Evolutionary conservation across 2,113 vertebrate species (phyloP).

Genomic region (Scortum barcoo): DNA sequence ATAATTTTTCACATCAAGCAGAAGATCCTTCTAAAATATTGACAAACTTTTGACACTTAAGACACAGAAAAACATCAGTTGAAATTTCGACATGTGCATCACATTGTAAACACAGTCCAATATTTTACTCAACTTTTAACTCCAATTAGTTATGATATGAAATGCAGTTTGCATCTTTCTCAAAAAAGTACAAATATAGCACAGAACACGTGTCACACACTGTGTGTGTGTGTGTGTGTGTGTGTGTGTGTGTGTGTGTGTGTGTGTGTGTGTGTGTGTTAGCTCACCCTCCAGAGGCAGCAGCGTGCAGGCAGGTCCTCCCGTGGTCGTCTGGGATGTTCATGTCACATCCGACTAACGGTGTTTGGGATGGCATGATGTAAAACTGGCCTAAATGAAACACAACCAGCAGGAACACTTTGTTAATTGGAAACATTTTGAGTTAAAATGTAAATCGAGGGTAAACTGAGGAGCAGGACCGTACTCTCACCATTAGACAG

Average conservation of each 20-base stretch:
- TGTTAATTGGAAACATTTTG: not conserved
- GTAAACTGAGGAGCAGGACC: not conserved
- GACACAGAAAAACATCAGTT: not conserved
- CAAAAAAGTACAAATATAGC: not conserved
- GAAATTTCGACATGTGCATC: not conserved
- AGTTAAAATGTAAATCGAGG: not conserved
- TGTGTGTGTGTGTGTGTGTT: not conserved
- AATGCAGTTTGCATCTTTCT: too few species aligned
- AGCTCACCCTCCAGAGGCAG: constrained; percentile 93
- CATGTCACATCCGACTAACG: constrained; percentile 91
- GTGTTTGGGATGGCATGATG: constrained; percentile 88
- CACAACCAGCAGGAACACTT: not conserved
- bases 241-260: not conserved
- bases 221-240: not conserved
- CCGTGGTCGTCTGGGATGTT: constrained; percentile 92
- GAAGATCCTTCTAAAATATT: not conserved
- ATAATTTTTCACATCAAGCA: not conserved
- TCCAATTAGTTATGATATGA: too few species aligned
- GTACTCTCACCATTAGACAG: constrained; percentile 90
- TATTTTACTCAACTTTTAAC: too few species aligned
- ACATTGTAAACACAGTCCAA: not conserved
- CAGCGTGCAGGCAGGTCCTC: constrained; percentile 95
- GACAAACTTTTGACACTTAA: too few species aligned
- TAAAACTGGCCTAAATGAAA: constrained; percentile 90
- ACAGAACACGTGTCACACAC: not conserved